Evolutionary conservation across 2,888 invertebrate species (phyloP), one percentile per base, ranked within the genome.

Genomic region (Cosmia trapezina): DNA sequence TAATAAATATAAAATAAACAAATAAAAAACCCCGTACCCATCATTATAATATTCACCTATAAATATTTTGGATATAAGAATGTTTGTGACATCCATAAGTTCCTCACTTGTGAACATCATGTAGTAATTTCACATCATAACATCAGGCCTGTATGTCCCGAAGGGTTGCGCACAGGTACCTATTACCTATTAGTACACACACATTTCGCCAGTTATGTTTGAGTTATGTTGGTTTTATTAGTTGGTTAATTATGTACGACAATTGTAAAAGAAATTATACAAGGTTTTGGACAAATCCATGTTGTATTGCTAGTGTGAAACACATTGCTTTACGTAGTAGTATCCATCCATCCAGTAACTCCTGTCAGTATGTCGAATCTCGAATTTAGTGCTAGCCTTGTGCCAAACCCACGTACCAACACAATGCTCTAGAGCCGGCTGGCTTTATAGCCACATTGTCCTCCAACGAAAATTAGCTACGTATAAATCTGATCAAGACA

Each of bases 401-500:
- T 14, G 14, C 45, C 33, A 43, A 49, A 12, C 7, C 17, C 22
- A n/a, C 19, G n/a, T 49, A 12, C 6, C 5, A 14, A 64, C 49
- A 81, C 49, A 65, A 75, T 33, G 19, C 28, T 51, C 28, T 37
- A 37, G 8, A 19, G 28, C 49, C 14, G 6, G 7, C 47, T 45
- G 14, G 33, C 14, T 53, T 41, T 47, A 62, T 62, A 19, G 33
- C 49, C 17, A 11, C 1, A 41, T 47, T 77, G 49, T 64, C 78
- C 22, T 60, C 28, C 37, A 54, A 41, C 64, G 63, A 64, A 78
- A 77, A 78, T 69, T 60, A 53, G 70, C 49, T 47, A 2, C 19
- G 47, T 43, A 82, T 60, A 82, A 82, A 77, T 63, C 59, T 47
- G 67, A 64, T 61, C 53, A 9, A 28, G 22, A 60, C 67, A 67